Evolutionary conservation across 2,797 vertebrate genomes (phyloP).

Genomic region (Trichosurus vulpecula): DNA sequence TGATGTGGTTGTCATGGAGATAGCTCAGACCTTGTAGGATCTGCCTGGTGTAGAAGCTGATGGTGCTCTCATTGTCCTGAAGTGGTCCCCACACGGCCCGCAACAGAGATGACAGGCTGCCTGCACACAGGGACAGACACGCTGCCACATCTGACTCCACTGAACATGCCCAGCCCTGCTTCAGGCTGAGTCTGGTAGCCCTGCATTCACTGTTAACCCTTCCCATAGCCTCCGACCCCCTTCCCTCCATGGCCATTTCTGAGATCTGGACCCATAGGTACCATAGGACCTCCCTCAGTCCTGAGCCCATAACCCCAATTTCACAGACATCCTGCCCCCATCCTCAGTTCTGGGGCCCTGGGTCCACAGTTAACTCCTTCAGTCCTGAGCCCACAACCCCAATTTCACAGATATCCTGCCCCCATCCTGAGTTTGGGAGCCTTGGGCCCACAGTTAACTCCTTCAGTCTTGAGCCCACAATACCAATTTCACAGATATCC

Average conservation of each 20-base stretch:
- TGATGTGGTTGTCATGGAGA: constrained; percentile 94
- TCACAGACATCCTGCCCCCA: not conserved
- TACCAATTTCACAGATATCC: not conserved
- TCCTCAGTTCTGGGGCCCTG: not conserved
- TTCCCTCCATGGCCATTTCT: not conserved
- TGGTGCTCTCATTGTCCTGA: constrained; percentile 93
- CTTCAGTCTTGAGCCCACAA: not conserved
- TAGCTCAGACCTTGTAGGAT: constrained; percentile 93
- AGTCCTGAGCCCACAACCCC: constrained; percentile 2
- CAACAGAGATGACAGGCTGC: constrained; percentile 93
- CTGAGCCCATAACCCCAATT: not conserved
- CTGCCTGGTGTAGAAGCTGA: constrained; percentile 95
- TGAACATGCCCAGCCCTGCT: not conserved
- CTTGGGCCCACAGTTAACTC: not conserved
- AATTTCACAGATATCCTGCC: not conserved
- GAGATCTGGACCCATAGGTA: not conserved
- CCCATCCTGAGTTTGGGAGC: too few species aligned
- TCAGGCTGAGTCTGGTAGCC: not conserved
- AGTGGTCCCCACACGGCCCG: constrained; percentile 95
- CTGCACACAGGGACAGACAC: constrained; percentile 75
- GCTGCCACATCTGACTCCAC: not conserved
- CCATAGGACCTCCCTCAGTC: not conserved
- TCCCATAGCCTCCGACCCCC: not conserved
- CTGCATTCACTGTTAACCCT: not conserved
- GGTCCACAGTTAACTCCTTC: not conserved